phyloP scores from a whole-genome alignment of 2,113 vertebrate species.

The Chaetodon auriga region DNA sequence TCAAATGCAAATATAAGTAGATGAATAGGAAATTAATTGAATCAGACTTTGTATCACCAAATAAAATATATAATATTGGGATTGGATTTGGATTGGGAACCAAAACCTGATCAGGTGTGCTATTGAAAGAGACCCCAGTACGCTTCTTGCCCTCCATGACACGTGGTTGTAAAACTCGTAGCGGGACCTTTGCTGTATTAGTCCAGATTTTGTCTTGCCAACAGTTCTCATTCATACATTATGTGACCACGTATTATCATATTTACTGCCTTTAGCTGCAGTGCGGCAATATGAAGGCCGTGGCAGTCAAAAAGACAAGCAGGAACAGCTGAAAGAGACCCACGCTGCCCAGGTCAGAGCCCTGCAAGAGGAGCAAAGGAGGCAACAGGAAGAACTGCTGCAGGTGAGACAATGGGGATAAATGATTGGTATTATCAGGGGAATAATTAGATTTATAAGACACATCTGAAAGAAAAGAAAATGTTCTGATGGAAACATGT shows the following conservation, averaged over 20 bases:
- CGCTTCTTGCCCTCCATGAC: background rate
- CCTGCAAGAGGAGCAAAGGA: conserved; percentile 76
- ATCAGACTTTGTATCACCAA: background rate
- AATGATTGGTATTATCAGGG: background rate
- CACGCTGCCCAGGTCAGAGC: conserved; percentile 70
- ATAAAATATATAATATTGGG: background rate
- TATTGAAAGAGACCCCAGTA: too few relatives aligned
- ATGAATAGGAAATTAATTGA: background rate
- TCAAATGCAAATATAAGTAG: background rate
- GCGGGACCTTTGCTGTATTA: background rate
- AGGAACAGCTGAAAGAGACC: conserved; percentile 60
- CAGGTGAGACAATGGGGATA: conserved; percentile 68
- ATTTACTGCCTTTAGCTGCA: conserved; percentile 31
- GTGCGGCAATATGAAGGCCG: background rate
- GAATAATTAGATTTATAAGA: background rate
- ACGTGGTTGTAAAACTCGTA: background rate
- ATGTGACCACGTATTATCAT: conserved; percentile 23
- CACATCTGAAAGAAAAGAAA: background rate
- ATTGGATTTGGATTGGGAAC: background rate
- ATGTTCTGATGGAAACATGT: background rate
- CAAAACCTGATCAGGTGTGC: background rate
- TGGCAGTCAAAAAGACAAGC: conserved; percentile 16
- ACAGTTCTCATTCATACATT: background rate
- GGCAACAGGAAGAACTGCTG: conserved; percentile 74
- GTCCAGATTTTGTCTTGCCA: background rate